Percentiles rank a stretch among this genome's conserved stretches.
These are phyloP conservation scores for Tachina grossa DNA, from an alignment of 2,888 invertebrate genomes.

Conservation along the genomic window DNA sequence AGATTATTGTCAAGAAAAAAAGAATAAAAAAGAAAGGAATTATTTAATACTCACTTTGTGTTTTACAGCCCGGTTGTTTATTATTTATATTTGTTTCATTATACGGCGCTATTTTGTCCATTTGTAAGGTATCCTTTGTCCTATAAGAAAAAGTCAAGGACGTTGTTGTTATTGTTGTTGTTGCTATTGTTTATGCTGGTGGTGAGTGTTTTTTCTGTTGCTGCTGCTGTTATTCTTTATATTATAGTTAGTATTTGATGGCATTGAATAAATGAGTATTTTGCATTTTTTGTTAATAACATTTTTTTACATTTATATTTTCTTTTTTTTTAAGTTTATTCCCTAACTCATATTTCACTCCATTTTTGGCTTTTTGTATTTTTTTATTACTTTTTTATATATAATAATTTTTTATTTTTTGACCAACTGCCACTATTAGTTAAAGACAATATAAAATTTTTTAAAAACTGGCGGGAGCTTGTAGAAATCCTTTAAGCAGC, in stretches of 20 bases:
- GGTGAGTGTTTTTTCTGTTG: neutral
- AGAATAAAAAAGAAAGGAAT: neutral
- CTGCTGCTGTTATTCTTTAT: neutral
- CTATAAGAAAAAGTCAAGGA: constrained; percentile 27
- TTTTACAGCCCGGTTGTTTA: neutral
- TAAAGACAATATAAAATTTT: neutral
- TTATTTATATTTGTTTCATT: constrained; percentile 7
- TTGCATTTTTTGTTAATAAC: constrained; percentile 33
- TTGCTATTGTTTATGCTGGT: neutral
- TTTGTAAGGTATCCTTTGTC: constrained; percentile 19
- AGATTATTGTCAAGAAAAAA: neutral
- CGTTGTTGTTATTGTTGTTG: neutral
- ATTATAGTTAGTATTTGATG: constrained; percentile 10
- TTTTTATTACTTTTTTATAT: constrained; percentile 14
- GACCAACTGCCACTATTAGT: constrained; percentile 44
- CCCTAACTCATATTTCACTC: neutral
- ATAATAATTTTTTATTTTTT: constrained; percentile 25
- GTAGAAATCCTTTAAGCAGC: constrained; percentile 3
- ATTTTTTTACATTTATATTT: constrained; percentile 11
- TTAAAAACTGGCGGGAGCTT: neutral
- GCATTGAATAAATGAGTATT: constrained; percentile 31
- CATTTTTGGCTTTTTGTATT: constrained; percentile 1
- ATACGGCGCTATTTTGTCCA: constrained; percentile 51
- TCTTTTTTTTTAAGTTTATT: neutral
- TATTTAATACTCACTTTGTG: constrained; percentile 46